Percentiles rank a stretch among this genome's conserved stretches.
These are phyloP conservation scores for Acrocephalus arundinaceus DNA, from an alignment of 2,113 vertebrate species.

Conservation along the genomic window DNA sequence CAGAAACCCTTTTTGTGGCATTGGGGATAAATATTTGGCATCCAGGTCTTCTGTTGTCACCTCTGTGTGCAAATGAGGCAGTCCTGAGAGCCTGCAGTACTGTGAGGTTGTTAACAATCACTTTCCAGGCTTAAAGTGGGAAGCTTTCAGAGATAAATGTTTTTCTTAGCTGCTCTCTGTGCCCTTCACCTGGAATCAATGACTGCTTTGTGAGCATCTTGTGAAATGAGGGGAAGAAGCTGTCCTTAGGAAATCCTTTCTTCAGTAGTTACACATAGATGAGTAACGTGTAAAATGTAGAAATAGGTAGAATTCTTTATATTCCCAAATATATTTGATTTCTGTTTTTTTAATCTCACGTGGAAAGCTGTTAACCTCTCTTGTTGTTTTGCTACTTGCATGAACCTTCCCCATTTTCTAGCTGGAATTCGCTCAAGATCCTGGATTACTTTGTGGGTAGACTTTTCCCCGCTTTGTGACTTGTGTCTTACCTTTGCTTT, in stretches of 20 bases:
- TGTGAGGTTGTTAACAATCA: neutral
- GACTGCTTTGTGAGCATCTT: neutral
- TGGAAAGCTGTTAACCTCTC: neutral
- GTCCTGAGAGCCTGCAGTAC: neutral
- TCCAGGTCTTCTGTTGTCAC: neutral
- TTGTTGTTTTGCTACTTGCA: neutral
- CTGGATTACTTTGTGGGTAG: neutral
- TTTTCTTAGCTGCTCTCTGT: neutral
- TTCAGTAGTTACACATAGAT: neutral
- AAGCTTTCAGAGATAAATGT: neutral
- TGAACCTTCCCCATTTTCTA: neutral
- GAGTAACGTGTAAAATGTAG: neutral
- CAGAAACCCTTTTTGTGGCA: neutral
- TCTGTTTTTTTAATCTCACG: neutral
- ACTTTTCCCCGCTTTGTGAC: neutral
- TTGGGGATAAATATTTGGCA: neutral
- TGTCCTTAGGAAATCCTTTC: neutral
- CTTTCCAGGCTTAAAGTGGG: neutral
- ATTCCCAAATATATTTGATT: neutral
- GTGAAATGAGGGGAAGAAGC: neutral
- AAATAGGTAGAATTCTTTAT: neutral
- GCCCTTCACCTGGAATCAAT: neutral
- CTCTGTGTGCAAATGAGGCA: neutral
- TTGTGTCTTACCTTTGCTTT: neutral
- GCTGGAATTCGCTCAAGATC: neutral